Conservation (phyloP, 1,140 invertebrate genomes). For the Zaprionus lachaisei region DNA sequence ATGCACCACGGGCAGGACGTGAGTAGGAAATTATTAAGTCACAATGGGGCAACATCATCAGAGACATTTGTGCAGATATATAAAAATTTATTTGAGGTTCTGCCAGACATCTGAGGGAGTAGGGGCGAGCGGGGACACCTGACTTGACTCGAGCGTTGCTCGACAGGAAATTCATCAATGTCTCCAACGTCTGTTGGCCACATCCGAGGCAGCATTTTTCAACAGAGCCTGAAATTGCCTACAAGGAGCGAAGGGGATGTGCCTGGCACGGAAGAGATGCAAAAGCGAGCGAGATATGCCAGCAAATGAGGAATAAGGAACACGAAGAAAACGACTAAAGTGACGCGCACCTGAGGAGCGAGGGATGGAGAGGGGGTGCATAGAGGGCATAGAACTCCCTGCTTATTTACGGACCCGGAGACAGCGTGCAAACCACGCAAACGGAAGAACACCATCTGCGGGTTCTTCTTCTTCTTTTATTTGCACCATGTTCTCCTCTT, state of each 20-base stretch:
- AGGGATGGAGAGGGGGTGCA: background rate
- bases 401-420: conserved; percentile 63
- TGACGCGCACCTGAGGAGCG: background rate
- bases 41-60: conserved; percentile 67
- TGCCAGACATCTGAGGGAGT: conserved; percentile 27
- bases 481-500: conserved; percentile 9
- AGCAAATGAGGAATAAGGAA: conserved; percentile 21
- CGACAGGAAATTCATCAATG: conserved; percentile 81
- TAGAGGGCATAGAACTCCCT: background rate
- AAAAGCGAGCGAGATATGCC: conserved; percentile 14
- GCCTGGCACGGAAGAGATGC: conserved; percentile 17
- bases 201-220: conserved; percentile 72
- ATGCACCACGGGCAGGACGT: conserved; percentile 67
- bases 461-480: conserved; percentile 7
- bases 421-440: conserved; percentile 51
- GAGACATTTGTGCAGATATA: conserved; percentile 57
- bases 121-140: conserved; percentile 8
- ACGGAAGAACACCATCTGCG: conserved; percentile 57
- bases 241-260: conserved; percentile 33
- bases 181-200: conserved; percentile 69
- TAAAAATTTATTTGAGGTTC: conserved; percentile 58
- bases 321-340: background rate
- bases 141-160: conserved; percentile 56
- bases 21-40: conserved; percentile 81
- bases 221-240: conserved; percentile 68